Evolutionary conservation across 2,113 vertebrate genomes (phyloP).

Genomic region (Chunga burmeisteri): DNA sequence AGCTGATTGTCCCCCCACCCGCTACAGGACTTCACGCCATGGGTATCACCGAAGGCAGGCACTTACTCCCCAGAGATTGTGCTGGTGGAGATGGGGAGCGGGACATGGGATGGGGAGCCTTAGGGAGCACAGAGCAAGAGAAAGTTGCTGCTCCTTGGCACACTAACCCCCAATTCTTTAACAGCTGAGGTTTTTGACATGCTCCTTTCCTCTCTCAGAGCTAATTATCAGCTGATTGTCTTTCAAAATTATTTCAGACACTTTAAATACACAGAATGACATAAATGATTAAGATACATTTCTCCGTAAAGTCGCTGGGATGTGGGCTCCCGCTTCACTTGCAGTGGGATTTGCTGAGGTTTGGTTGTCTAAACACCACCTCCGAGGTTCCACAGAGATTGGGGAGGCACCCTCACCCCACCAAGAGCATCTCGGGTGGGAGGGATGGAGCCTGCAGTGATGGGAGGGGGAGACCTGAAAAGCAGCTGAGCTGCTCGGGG

Average conservation of each 20-base stretch:
- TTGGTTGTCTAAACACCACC: neutral
- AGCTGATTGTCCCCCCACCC: neutral
- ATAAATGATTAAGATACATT: neutral
- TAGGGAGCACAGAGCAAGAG: neutral
- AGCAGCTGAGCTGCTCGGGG: neutral
- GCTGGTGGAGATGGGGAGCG: neutral
- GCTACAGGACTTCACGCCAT: accelerated
- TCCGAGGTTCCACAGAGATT: neutral
- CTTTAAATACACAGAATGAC: neutral
- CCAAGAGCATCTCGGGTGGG: neutral
- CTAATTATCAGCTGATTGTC: neutral
- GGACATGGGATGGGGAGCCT: neutral
- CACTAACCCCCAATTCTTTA: neutral
- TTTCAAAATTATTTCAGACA: neutral
- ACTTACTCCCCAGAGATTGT: accelerated
- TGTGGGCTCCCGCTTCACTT: neutral
- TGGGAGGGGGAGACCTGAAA: neutral
- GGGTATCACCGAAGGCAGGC: accelerated
- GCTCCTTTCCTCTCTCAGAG: neutral
- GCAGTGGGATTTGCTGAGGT: neutral
- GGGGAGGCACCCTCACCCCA: neutral
- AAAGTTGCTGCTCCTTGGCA: neutral
- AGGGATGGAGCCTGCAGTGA: neutral
- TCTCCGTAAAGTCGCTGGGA: neutral
- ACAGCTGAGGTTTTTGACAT: neutral